A percentile compares a stretch with the other conserved stretches of the same genome.
These are phyloP conservation scores for Lepus americanus DNA, from an alignment of 2,113 vertebrate genomes.

Conservation along the genomic window DNA sequence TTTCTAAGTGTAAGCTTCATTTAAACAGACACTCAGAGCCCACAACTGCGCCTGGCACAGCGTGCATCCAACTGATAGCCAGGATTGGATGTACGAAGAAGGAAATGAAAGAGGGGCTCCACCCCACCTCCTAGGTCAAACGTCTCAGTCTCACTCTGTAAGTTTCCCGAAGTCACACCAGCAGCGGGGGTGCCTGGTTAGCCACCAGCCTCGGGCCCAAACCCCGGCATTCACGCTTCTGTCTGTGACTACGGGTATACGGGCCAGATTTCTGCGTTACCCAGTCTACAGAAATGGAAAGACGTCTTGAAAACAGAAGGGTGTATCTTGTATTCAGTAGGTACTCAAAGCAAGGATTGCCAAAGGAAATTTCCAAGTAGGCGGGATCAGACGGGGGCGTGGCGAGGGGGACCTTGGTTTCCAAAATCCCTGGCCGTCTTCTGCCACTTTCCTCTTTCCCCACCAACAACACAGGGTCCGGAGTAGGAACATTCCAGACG, in stretches of 20 bases:
- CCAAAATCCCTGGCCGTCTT: not conserved
- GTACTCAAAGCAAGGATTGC: not conserved
- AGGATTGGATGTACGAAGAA: not conserved
- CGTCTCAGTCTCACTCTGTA: not conserved
- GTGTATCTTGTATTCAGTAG: not conserved
- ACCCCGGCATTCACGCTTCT: not conserved
- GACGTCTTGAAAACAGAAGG: not conserved
- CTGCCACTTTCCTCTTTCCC: not conserved
- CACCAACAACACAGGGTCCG: not conserved
- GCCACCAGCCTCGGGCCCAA: not conserved
- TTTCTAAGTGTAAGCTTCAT: not conserved
- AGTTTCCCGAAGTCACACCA: too few species aligned
- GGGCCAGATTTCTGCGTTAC: not conserved
- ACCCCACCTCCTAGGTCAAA: not conserved
- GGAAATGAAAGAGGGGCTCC: not conserved
- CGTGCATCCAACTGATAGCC: not conserved
- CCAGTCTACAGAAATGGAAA: not conserved
- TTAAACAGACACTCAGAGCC: not conserved
- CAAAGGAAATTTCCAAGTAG: not conserved
- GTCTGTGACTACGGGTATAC: too few species aligned
- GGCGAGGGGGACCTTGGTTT: not conserved
- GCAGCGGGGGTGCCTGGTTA: too few species aligned
- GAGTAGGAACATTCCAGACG: slow-evolving; percentile 26
- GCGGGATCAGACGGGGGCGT: not conserved
- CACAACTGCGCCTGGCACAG: not conserved